Percentiles rank a stretch among this genome's conserved stretches.
Evolutionary conservation across 2,113 vertebrate species (phyloP).

Genomic region (Xerus inauris): DNA sequence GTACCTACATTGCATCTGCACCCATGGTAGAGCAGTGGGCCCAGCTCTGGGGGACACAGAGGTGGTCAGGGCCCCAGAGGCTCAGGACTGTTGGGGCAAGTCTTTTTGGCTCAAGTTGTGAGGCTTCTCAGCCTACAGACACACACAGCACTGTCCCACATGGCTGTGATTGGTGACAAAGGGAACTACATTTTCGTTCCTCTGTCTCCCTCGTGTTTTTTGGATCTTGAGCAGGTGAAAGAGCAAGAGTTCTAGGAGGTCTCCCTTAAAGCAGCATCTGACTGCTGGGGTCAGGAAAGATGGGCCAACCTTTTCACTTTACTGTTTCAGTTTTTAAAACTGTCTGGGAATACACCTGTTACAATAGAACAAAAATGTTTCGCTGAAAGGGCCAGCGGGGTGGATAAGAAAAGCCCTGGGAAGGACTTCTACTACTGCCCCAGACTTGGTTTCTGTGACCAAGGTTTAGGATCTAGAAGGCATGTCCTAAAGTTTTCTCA

Average conservation of each 20-base stretch:
- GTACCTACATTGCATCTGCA: too few species aligned
- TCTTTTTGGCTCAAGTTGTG: background rate
- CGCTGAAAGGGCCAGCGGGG: background rate
- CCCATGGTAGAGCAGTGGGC: background rate
- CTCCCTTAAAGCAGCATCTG: background rate
- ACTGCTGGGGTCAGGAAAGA: background rate
- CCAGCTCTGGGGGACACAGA: background rate
- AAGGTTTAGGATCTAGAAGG: background rate
- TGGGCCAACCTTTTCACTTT: background rate
- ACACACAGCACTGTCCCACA: background rate
- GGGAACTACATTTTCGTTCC: background rate
- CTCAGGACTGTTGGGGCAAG: background rate
- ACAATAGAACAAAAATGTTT: background rate
- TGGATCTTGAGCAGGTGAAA: background rate
- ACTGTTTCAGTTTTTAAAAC: background rate
- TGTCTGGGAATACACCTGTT: background rate
- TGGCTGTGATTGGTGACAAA: background rate
- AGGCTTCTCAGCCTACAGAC: background rate
- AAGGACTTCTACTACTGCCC: background rate
- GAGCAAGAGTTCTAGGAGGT: background rate
- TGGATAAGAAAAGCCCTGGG: background rate
- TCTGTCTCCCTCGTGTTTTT: background rate
- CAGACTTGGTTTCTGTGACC: background rate
- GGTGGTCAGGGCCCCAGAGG: background rate
- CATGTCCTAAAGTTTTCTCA: background rate